Evolutionary conservation across 53 echinoderm and acorn worm genomes (phyloP), one percentile per base, ranked within the genome.

Genomic region (Mesocentrotus franciscanus): DNA sequence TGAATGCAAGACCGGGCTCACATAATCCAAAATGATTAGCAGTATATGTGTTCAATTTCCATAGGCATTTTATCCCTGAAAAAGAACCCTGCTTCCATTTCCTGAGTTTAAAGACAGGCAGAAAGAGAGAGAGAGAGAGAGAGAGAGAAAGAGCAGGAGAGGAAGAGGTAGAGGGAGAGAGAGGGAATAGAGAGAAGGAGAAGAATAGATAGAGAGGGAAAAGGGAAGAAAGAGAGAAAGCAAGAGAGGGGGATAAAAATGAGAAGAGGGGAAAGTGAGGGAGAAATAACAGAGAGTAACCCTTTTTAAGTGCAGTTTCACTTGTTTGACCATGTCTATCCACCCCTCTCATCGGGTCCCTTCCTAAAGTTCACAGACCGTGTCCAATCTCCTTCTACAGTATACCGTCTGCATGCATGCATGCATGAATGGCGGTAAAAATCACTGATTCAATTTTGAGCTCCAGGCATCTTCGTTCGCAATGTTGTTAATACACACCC

Each of bases 341-440:
- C 36, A 39, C 8, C 81, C 81, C 33, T 20, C 42, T 20, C 39
- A 36, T 36, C 81, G 42, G 34, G 78, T 39, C 81, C 22, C 42
- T 36, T 39, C 42, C 10, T 9, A 36, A 39, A 42, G 42, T 81
- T 36, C 81, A 81, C 22, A 81, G 22, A 36, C 42, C 36, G 3
- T 39, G 81, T 42, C 39, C 76, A 76, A 32, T 30, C 33, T 76
- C 76, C 30, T 14, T 8, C 20, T 42, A n/a, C n/a, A n/a, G n/a
- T n/a, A 16, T 64, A 33, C 81, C 18, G 39, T 39, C 81, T 64
- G 64, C 20, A 64, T 49, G 81, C 20, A 18, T 81, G 81, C 20
- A 81, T 81, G 39, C 42, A 81, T 29, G 42, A 36, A 81, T 39
- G 81, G 81, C 81, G 81, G 81, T 14, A 81, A 81, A 76, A 81